Percentiles rank a stretch among this genome's conserved stretches.
These are phyloP conservation scores for Cryptocheilus praepositus DNA, from an alignment of 2,888 invertebrate genomes.

Conservation along the genomic window DNA sequence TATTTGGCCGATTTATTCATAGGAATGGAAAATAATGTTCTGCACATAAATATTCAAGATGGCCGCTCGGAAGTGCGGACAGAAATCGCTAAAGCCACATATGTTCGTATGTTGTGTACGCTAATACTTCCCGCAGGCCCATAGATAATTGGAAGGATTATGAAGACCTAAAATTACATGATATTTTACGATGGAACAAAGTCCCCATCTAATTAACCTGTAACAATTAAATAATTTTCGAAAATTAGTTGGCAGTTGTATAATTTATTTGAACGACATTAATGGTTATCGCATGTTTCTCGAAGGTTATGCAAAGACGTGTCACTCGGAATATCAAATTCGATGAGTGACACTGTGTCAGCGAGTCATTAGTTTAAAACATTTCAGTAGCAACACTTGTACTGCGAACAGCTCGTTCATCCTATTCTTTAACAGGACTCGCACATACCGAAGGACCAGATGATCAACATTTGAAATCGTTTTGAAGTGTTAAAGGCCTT, in stretches of 20 bases:
- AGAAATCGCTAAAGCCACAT: slow-evolving; percentile 21
- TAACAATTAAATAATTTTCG: slow-evolving; percentile 6
- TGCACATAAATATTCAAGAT: slow-evolving; percentile 27
- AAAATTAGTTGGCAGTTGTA: slow-evolving; percentile 9
- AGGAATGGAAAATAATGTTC: not conserved
- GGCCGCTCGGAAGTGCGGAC: slow-evolving; percentile 36
- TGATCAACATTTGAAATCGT: no score
- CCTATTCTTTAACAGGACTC: no score
- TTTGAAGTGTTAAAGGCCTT: no score
- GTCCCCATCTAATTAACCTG: not conserved
- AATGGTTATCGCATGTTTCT: slow-evolving; percentile 13
- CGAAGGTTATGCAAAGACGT: slow-evolving; percentile 39
- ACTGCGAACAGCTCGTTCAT: no score
- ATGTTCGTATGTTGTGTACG: slow-evolving; percentile 24
- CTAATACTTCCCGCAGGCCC: slow-evolving; percentile 12
- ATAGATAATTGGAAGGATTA: slow-evolving; percentile 13
- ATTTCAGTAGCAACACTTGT: no score
- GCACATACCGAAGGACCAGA: no score
- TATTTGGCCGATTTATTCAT: no score
- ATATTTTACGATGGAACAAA: not conserved
- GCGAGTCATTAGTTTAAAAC: no score
- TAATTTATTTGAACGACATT: slow-evolving; percentile 11
- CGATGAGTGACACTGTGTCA: not conserved
- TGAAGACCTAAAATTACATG: slow-evolving; percentile 12
- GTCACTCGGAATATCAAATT: slow-evolving; percentile 30